These are phyloP conservation scores for Sternarchorhynchus goeldii DNA, from an alignment of 2,797 vertebrate species.

Conservation along the genomic window DNA sequence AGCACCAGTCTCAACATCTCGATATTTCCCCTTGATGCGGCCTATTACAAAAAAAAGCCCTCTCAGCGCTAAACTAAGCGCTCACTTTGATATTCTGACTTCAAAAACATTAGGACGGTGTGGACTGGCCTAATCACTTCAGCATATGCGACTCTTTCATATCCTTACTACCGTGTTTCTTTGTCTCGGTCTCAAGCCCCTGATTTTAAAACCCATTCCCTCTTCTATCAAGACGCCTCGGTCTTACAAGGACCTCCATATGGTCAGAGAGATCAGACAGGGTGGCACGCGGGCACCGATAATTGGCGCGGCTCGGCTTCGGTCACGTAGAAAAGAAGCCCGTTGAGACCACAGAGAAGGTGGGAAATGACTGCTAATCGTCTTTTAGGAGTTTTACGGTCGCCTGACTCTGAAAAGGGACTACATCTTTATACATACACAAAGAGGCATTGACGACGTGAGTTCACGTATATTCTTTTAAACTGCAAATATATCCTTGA, in stretches of 20 bases:
- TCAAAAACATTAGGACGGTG: background rate
- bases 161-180: constrained; percentile 60
- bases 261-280: constrained; percentile 56
- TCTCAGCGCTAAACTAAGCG: background rate
- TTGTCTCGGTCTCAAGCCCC: constrained; percentile 51
- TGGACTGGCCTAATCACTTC: background rate
- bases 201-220: constrained; percentile 63
- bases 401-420: constrained; percentile 58
- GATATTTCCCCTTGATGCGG: background rate
- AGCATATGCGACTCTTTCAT: background rate
- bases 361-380: constrained; percentile 80
- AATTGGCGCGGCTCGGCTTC: constrained; percentile 80
- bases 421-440: constrained; percentile 45
- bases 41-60: background rate
- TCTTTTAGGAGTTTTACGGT: constrained; percentile 73
- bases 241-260: constrained; percentile 77
- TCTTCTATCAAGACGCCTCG: constrained; percentile 65
- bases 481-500: no score
- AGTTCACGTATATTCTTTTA: background rate
- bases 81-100: constrained; percentile 10
- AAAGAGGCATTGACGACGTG: background rate
- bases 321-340: constrained; percentile 77
- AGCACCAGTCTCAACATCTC: background rate
- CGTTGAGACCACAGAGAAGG: constrained; percentile 53
- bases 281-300: constrained; percentile 72